Conservation (phyloP, 1,140 invertebrate species). For the Pinna nobilis region DNA sequence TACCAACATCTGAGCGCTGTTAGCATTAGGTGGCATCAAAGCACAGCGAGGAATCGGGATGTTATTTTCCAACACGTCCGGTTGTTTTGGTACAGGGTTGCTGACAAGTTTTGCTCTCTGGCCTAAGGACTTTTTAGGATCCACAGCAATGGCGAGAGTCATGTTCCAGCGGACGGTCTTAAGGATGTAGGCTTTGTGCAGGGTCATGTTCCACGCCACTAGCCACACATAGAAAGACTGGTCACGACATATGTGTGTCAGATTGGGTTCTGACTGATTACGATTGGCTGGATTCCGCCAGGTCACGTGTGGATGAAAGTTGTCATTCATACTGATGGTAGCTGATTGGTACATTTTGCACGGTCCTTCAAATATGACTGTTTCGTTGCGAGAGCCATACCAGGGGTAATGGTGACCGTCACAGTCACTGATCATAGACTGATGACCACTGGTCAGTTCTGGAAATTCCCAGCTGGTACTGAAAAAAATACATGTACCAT, state of each 20-base stretch:
- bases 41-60: conserved; percentile 70
- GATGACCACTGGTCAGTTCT: conserved; percentile 70
- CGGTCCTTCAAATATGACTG: conserved; percentile 69
- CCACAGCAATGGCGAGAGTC: conserved; percentile 70
- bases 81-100: conserved; percentile 64
- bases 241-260: conserved; percentile 71
- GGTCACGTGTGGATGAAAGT: conserved; percentile 75
- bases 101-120: conserved; percentile 66
- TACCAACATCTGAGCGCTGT: conserved; percentile 73
- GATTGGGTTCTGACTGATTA: conserved; percentile 65
- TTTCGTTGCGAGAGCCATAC: conserved; percentile 74
- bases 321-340: conserved; percentile 74
- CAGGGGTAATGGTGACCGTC: conserved; percentile 74
- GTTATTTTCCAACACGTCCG: conserved; percentile 66
- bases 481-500: conserved; percentile 23
- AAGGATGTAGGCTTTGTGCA: conserved; percentile 69
- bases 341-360: conserved; percentile 67
- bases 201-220: conserved; percentile 71
- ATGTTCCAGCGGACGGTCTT: conserved; percentile 72
- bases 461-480: conserved; percentile 76
- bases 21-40: conserved; percentile 73
- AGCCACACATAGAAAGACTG: conserved; percentile 75
- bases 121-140: conserved; percentile 64
- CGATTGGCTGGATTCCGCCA: conserved; percentile 72
- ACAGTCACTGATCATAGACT: conserved; percentile 74